Evolutionary conservation across 2,113 vertebrate species (phyloP).

Genomic region (Pyxicephalus adspersus): DNA sequence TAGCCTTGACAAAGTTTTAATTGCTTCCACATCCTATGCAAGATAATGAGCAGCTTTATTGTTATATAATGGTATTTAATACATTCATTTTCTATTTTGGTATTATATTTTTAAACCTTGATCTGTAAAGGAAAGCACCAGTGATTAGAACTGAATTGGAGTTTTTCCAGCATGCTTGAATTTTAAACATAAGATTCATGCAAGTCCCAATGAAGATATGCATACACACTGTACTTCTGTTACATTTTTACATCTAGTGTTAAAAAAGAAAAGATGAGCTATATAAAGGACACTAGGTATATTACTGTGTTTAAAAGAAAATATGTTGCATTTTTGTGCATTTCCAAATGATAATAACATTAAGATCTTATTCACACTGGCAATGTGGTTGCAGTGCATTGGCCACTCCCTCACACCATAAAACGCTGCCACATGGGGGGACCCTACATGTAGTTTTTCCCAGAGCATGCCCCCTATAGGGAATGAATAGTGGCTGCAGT

Average conservation of each 20-base stretch:
- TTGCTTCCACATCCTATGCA: constrained; percentile 10
- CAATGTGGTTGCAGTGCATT: no score
- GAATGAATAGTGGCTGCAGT: no score
- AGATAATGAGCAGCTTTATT: constrained; percentile 16
- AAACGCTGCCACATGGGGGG: no score
- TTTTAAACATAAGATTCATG: constrained; percentile 4
- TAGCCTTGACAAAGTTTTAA: constrained; percentile 13
- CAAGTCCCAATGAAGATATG: background rate
- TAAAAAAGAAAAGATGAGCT: no score
- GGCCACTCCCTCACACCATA: no score
- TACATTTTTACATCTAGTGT: background rate
- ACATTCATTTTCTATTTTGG: constrained; percentile 27
- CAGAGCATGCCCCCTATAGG: no score
- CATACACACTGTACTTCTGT: background rate
- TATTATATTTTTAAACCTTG: constrained; percentile 27
- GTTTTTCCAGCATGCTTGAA: constrained; percentile 9
- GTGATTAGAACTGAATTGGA: constrained; percentile 18
- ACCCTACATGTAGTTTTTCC: no score
- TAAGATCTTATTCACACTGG: no score
- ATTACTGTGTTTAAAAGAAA: no score
- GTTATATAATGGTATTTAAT: constrained; percentile 6
- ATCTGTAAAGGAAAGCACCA: constrained; percentile 1
- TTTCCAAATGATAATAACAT: no score
- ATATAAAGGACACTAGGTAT: no score
- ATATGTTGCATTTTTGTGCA: no score